Conservation (phyloP, 1,140 invertebrate genomes). For the Drosophila melanica region DNA sequence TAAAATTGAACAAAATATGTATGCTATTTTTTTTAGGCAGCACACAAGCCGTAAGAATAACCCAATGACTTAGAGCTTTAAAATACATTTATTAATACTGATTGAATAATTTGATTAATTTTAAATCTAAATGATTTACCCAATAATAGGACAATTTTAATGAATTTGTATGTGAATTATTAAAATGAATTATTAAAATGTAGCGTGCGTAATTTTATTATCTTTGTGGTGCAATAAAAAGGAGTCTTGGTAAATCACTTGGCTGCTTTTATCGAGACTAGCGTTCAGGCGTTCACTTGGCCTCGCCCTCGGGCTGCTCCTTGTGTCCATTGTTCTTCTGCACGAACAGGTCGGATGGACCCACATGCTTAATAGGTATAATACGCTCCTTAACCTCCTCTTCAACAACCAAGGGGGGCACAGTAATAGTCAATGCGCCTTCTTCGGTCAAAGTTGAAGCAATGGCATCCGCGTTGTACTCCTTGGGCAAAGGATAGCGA, state of each 20-base stretch:
- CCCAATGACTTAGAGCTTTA: constrained; percentile 19
- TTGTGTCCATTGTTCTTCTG: constrained; percentile 55
- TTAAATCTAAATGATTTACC: constrained; percentile 41
- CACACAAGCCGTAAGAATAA: background rate
- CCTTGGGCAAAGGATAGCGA: constrained; percentile 87
- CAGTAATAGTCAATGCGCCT: constrained; percentile 87
- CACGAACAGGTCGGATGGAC: constrained; percentile 72
- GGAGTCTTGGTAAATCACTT: constrained; percentile 74
- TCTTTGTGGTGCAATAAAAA: constrained; percentile 59
- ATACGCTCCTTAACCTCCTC: constrained; percentile 81
- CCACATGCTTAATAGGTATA: constrained; percentile 84
- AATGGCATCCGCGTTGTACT: constrained; percentile 86
- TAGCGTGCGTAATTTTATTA: constrained; percentile 52
- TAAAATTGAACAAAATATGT: background rate
- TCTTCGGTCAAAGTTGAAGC: constrained; percentile 87
- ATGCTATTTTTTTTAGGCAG: background rate
- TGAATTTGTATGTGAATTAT: constrained; percentile 26
- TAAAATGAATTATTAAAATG: constrained; percentile 44
- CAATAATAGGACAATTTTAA: constrained; percentile 41
- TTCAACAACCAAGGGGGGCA: constrained; percentile 84
- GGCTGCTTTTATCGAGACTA: constrained; percentile 22
- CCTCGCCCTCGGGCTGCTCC: constrained; percentile 69
- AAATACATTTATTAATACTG: constrained; percentile 66
- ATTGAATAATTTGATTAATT: constrained; percentile 35
- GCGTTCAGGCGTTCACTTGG: constrained; percentile 39